These are phyloP conservation scores for Protaetia brevitarsis DNA, from an alignment of 1,140 invertebrate genomes.

Conservation along the genomic window DNA sequence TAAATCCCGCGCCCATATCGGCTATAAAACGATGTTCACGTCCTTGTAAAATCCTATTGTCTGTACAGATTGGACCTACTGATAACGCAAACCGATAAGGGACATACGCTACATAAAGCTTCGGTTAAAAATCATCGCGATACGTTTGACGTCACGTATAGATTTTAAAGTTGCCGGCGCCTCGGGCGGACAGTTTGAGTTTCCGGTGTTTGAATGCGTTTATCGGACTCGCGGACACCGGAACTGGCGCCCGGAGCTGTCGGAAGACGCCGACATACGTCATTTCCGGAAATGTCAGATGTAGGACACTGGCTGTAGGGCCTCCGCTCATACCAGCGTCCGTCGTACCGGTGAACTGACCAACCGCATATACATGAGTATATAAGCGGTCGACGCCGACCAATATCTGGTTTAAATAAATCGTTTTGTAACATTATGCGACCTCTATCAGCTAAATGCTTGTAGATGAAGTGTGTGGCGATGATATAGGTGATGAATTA, in stretches of 20 bases:
- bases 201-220: constrained; percentile 47
- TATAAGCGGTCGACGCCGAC: constrained; percentile 23
- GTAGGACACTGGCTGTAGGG: constrained; percentile 30
- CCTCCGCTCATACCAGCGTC: not conserved
- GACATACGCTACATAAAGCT: constrained; percentile 21
- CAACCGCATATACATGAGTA: not conserved
- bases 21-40: constrained; percentile 20
- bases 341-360: not conserved
- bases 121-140: constrained; percentile 29
- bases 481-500: too few relatives aligned
- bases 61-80: not conserved
- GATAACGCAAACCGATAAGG: constrained; percentile 21
- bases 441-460: not conserved
- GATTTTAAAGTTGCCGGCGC: constrained; percentile 37
- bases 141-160: constrained; percentile 29
- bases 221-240: constrained; percentile 47
- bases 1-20: constrained; percentile 13
- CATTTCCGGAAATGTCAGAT: constrained; percentile 48
- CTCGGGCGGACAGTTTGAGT: constrained; percentile 46
- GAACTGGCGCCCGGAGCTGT: constrained; percentile 45
- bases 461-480: too few relatives aligned
- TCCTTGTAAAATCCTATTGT: constrained; percentile 23
- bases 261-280: constrained; percentile 50
- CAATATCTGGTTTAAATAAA: constrained; percentile 38
- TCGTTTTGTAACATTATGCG: constrained; percentile 32